Base-by-base conservation (phyloP, 2,888 invertebrate species). In the Cephus runcator region DNA sequence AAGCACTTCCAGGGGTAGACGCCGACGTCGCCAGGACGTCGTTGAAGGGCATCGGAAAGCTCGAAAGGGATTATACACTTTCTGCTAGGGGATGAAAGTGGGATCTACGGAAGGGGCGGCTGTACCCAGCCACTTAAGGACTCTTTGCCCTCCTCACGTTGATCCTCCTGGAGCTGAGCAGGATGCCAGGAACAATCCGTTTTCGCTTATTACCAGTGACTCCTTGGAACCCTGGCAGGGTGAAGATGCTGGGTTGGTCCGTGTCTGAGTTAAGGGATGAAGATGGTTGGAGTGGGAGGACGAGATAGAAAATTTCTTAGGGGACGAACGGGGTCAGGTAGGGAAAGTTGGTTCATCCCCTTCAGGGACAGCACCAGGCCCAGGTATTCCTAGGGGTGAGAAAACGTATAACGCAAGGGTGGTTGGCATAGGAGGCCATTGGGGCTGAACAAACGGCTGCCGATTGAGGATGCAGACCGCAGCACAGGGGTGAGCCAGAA, bases 91-190 rank as follows among this genome's bases (percentile, higher is more conserved):
- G 56, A 56, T 56, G 56, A 23, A 56, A 56, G 56, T 23, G 1
- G 23, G 23, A 56, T 56, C 56, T 9, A 56, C 56, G 23, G 56
- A 56, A 56, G 56, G 56, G 56, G 56, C 23, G 84, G 84, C 84
- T 83, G 83, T 80, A 82, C 80, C 79, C 80, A 77, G 85, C 85
- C 84, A 86, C 87, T 88, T 86, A 88, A 87, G 85, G 56, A 56
- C 23, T 82, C 81, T 77, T 80, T 82, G 82, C 83, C 85, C 83
- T 84, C 79, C 81, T 56, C 15, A 23, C 23, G 56, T 56, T 56
- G 56, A 23, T 23, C 56, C 56, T 23, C 23, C 56, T 23, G 23
- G 56, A 56, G 56, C 9, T 15, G 23, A 56, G 23, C 23, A 56
- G 23, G 80, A 81, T 79, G 79, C 78, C 79, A 31, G 73, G 73